Evolutionary conservation across 2,888 invertebrate species (phyloP).

Genomic region (Thysanoteuthis rhombus): DNA sequence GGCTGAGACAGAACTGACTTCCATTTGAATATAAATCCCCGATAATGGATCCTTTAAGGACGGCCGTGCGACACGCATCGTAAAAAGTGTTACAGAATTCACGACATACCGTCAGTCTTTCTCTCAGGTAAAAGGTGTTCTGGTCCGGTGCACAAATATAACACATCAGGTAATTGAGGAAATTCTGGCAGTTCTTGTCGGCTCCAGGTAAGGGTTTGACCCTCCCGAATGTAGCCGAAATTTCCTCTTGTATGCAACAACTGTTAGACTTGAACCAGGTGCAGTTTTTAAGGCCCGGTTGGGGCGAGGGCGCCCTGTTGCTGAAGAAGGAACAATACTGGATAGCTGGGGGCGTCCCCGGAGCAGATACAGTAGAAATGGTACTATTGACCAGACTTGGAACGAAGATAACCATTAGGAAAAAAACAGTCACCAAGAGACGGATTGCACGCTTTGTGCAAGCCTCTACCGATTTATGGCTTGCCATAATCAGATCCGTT

Average conservation of each 20-base stretch:
- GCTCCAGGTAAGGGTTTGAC: conserved; percentile 67
- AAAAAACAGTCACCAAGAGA: background rate
- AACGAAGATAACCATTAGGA: background rate
- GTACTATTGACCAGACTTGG: background rate
- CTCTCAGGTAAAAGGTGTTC: conserved; percentile 62
- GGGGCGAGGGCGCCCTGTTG: conserved; percentile 66
- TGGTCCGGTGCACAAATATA: conserved; percentile 68
- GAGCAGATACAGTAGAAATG: background rate
- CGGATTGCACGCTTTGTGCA: background rate
- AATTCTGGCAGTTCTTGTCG: conserved; percentile 63
- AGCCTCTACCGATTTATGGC: background rate
- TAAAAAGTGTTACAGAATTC: conserved; percentile 67
- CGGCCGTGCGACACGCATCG: conserved; percentile 63
- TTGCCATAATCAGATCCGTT: background rate
- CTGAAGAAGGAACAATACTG: conserved; percentile 67
- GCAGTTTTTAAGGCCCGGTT: conserved; percentile 66
- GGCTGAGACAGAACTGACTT: conserved; percentile 62
- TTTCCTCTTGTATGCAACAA: conserved; percentile 67
- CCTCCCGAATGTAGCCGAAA: conserved; percentile 66
- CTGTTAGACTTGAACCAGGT: conserved; percentile 67
- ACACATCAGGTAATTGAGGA: conserved; percentile 68
- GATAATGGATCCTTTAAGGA: conserved; percentile 66
- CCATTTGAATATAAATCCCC: conserved; percentile 63
- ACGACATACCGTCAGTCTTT: conserved; percentile 64
- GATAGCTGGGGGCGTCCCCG: conserved; percentile 25